phyloP scores from a whole-genome alignment of 2,797 vertebrate genomes.

The Schizopygopsis pylzovi region DNA sequence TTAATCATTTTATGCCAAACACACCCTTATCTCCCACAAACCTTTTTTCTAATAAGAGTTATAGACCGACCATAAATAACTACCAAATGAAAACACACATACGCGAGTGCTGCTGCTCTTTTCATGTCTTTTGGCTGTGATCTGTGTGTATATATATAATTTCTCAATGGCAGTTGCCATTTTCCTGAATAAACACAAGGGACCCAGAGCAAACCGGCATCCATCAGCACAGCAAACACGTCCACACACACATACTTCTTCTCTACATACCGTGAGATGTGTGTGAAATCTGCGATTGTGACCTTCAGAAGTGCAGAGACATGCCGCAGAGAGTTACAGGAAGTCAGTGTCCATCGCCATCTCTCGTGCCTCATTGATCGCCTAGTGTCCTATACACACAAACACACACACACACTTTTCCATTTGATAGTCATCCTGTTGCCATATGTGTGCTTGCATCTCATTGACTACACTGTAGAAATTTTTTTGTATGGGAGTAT shows the following conservation, averaged over 20 bases:
- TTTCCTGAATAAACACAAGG: constrained; percentile 39
- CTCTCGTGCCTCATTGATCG: constrained; percentile 40
- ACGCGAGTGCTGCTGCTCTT: constrained; percentile 5
- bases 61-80: constrained; percentile 82
- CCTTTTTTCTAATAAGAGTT: constrained; percentile 51
- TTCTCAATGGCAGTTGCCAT: constrained; percentile 25
- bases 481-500: background rate
- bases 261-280: background rate
- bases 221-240: constrained; percentile 28
- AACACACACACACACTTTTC: background rate
- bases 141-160: constrained; percentile 8
- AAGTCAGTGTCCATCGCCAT: constrained; percentile 43
- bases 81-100: constrained; percentile 73
- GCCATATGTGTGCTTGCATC: constrained; percentile 57
- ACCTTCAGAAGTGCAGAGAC: constrained; percentile 76
- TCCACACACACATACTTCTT: constrained; percentile 5
- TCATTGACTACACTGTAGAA: constrained; percentile 75
- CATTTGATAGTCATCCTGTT: constrained; percentile 45
- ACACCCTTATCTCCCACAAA: constrained; percentile 41
- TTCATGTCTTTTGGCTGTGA: constrained; percentile 27
- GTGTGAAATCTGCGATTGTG: constrained; percentile 38
- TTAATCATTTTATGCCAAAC: constrained; percentile 49
- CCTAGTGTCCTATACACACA: background rate
- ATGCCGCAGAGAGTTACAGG: constrained; percentile 45
- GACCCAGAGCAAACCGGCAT: constrained; percentile 16